Percentiles rank a stretch among this genome's conserved stretches.
Evolutionary conservation across 2,113 vertebrate species (phyloP).

Genomic region (Aspidoscelis tigris): DNA sequence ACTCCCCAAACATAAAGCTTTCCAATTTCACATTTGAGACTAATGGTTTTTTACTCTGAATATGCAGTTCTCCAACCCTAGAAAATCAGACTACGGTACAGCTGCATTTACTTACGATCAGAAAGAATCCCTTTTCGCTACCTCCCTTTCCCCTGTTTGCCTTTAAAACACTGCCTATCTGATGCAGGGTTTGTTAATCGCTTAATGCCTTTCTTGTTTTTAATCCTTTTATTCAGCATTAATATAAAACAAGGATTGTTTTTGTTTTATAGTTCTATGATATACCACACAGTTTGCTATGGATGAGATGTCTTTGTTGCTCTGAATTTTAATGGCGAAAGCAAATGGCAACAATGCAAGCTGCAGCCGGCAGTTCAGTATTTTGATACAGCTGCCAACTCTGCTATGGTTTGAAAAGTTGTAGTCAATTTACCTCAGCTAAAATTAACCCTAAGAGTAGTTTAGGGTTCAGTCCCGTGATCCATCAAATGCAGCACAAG

Average conservation of each 20-base stretch:
- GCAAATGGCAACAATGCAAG: not conserved
- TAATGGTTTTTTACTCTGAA: not conserved
- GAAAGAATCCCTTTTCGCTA: not conserved
- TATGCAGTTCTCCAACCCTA: no score
- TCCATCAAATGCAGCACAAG: no score
- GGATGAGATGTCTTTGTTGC: not conserved
- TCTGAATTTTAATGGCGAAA: not conserved
- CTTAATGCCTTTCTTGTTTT: no score
- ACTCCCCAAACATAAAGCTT: no score
- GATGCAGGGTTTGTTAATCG: not conserved
- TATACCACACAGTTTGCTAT: not conserved
- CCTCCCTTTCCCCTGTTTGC: no score
- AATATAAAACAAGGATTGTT: no score
- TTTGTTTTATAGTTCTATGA: not conserved
- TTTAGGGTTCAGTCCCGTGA: not conserved
- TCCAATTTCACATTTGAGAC: not conserved
- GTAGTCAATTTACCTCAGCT: no score
- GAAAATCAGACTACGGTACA: not conserved
- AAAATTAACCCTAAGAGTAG: not conserved
- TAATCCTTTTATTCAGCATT: no score
- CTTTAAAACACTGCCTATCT: not conserved
- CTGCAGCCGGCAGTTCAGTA: not conserved
- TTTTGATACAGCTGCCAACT: not conserved
- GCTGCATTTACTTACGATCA: not conserved
- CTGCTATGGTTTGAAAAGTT: no score